Conservation (phyloP, 2,113 vertebrate genomes). For the Ceyx margarethae region DNA sequence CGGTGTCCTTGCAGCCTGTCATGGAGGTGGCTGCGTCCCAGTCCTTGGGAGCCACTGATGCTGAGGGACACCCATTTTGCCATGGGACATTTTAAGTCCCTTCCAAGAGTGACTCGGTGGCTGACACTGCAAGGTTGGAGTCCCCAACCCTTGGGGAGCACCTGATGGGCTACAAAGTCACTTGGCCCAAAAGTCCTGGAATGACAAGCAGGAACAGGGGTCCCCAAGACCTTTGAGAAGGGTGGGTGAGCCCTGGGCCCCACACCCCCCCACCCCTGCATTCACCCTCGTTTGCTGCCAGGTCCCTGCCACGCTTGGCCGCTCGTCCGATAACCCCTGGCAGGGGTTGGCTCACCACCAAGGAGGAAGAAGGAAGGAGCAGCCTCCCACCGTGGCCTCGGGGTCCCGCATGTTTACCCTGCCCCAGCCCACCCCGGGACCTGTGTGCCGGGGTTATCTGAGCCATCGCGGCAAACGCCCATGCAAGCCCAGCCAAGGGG, state of each 20-base stretch:
- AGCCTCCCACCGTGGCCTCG: background rate
- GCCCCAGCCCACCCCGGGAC: background rate
- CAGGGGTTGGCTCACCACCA: background rate
- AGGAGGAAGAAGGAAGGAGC: constrained; percentile 59
- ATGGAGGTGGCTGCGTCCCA: background rate
- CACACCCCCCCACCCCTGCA: background rate
- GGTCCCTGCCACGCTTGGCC: background rate
- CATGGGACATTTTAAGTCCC: background rate
- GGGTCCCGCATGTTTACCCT: background rate
- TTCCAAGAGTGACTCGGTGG: background rate
- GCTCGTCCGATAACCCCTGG: background rate
- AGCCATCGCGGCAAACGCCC: background rate
- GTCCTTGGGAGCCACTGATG: background rate
- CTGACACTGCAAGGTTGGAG: background rate
- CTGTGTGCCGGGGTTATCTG: background rate
- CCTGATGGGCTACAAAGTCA: rapidly evolving
- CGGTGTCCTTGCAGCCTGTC: background rate
- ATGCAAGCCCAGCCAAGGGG: background rate
- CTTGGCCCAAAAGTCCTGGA: background rate
- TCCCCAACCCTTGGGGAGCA: background rate
- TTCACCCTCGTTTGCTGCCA: background rate
- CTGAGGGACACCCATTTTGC: background rate
- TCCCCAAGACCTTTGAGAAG: background rate
- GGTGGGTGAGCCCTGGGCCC: background rate
- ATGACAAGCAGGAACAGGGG: background rate